Percentiles rank a stretch among this genome's conserved stretches.
phyloP scores from a whole-genome alignment of 1,140 invertebrate genomes.

The Drosophila nigromelanica region DNA sequence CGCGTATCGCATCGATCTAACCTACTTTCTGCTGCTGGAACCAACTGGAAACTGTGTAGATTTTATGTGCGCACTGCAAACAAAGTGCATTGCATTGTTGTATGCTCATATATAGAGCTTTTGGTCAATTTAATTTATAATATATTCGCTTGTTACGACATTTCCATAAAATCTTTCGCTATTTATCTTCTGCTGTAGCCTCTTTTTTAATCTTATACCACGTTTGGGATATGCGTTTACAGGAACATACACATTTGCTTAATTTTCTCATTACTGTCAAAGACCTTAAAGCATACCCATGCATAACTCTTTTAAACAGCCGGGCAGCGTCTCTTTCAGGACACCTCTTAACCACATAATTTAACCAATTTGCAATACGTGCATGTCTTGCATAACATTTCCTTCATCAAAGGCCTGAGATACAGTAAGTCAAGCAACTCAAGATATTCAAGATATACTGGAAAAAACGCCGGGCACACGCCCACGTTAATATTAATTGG shows the following conservation, averaged over 20 bases:
- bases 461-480: constrained; percentile 42
- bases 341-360: constrained; percentile 59
- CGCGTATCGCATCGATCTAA: constrained; percentile 53
- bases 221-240: not conserved
- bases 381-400: constrained; percentile 78
- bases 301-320: constrained; percentile 4
- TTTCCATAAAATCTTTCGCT: too few relatives aligned
- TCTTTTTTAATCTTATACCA: too few relatives aligned
- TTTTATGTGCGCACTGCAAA: constrained; percentile 5
- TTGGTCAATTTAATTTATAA: constrained; percentile 4
- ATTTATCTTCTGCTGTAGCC: too few relatives aligned
- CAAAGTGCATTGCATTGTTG: constrained; percentile 1
- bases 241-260: not conserved
- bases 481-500: constrained; percentile 77
- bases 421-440: constrained; percentile 19
- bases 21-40: constrained; percentile 37
- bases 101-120: constrained; percentile 8
- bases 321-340: constrained; percentile 39
- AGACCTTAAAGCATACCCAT: constrained; percentile 10
- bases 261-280: constrained; percentile 33
- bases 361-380: constrained; percentile 58
- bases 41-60: constrained; percentile 12
- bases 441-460: constrained; percentile 40
- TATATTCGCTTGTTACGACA: not conserved
- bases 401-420: constrained; percentile 59